These are phyloP conservation scores for Blastomussa wellsi DNA, from an alignment of 92 coral and sea anemone species.

Conservation along the genomic window DNA sequence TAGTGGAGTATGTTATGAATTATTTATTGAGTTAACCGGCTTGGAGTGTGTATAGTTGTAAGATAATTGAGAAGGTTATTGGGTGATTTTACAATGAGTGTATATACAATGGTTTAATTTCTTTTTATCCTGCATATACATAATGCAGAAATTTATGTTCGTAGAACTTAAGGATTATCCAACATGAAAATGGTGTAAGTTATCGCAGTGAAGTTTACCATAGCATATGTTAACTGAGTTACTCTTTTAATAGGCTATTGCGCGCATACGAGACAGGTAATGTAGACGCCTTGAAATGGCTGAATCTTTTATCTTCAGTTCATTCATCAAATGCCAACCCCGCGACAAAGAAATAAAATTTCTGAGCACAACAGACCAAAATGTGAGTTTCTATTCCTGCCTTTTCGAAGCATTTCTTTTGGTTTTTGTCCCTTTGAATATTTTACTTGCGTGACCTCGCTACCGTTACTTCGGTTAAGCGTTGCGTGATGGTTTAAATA, in stretches of 20 bases:
- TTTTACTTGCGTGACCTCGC: neutral
- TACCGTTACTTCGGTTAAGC: neutral
- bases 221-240: neutral
- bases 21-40: constrained; percentile 39
- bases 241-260: constrained; percentile 2
- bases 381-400: neutral
- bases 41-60: constrained; percentile 43
- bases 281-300: too few species aligned
- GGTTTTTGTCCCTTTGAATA: neutral
- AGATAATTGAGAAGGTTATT: constrained; percentile 29
- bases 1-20: neutral
- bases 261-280: neutral
- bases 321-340: neutral
- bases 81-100: constrained; percentile 41
- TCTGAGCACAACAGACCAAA: neutral
- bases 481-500: neutral
- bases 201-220: neutral
- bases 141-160: neutral
- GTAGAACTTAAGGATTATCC: constrained; percentile 11
- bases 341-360: neutral
- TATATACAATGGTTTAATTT: constrained; percentile 23
- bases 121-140: constrained; percentile 22
- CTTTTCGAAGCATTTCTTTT: neutral
- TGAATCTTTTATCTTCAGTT: neutral
- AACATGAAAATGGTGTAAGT: neutral